A percentile compares a stretch with the other conserved stretches of the same genome.
These are phyloP conservation scores for Lasioglossum vierecki DNA, from an alignment of 2,888 invertebrate genomes.

Conservation along the genomic window DNA sequence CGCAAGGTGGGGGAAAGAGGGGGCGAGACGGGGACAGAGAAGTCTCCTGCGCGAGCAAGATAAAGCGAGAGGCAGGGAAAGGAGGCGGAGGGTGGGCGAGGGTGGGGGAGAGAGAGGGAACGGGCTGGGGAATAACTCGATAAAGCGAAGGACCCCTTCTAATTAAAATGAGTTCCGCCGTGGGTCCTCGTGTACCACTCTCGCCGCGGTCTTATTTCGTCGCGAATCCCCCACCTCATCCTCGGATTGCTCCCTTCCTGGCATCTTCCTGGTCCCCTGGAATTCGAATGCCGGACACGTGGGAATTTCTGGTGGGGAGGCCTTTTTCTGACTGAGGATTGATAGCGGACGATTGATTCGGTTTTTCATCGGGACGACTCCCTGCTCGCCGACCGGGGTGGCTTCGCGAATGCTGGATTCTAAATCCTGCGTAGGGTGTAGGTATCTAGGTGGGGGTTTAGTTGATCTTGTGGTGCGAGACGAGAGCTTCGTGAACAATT, in stretches of 20 bases:
- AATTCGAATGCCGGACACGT: slow-evolving; percentile 54
- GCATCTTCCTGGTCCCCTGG: slow-evolving; percentile 54
- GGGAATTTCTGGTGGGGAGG: slow-evolving; percentile 51
- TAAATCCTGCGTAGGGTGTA: background rate
- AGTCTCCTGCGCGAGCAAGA: background rate
- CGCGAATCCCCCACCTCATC: slow-evolving; percentile 55
- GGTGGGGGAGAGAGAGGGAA: slow-evolving; percentile 26
- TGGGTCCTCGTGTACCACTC: slow-evolving; percentile 69
- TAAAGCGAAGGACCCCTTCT: slow-evolving; percentile 74
- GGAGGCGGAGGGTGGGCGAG: slow-evolving; percentile 25
- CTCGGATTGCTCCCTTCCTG: slow-evolving; percentile 35
- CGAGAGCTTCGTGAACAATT: background rate
- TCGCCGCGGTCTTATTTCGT: slow-evolving; percentile 71
- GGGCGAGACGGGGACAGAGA: slow-evolving; percentile 28
- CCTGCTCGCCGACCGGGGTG: background rate
- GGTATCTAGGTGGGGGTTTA: background rate
- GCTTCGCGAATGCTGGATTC: background rate
- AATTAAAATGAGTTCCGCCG: slow-evolving; percentile 76
- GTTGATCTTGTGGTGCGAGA: background rate
- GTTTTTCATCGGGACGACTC: background rate
- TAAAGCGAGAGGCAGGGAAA: background rate
- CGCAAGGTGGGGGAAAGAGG: background rate
- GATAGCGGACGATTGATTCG: slow-evolving; percentile 25
- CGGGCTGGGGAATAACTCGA: slow-evolving; percentile 70
- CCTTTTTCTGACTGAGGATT: slow-evolving; percentile 19